Conservation (phyloP, 2,113 vertebrate species). For the Australoheros scitulus region DNA sequence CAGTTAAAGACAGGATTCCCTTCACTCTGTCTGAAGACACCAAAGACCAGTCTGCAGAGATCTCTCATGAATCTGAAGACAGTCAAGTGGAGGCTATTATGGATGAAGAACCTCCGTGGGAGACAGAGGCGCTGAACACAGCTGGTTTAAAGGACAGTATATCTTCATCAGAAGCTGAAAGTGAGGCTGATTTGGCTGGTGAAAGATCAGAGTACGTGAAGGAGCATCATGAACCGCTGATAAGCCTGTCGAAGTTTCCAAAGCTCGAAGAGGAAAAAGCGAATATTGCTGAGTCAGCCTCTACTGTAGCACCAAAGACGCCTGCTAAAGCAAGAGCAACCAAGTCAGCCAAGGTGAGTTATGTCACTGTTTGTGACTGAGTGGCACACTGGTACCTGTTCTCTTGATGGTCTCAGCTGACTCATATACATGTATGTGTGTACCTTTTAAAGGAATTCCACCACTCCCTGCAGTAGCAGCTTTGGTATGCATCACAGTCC, state of each 20-base stretch:
- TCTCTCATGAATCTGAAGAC: accelerated
- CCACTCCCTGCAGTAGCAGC: slow-evolving; percentile 32
- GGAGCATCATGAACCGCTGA: not conserved
- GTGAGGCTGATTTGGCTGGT: slow-evolving; percentile 6
- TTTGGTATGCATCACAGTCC: slow-evolving; percentile 10
- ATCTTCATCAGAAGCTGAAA: slow-evolving; percentile 46
- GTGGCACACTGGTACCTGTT: not conserved
- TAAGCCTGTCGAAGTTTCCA: not conserved
- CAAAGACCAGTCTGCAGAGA: not conserved
- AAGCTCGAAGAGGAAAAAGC: not conserved
- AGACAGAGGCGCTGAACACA: not conserved
- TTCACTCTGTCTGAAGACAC: not conserved
- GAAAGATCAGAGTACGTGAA: not conserved
- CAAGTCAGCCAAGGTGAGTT: slow-evolving; percentile 49
- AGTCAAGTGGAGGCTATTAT: slow-evolving; percentile 42
- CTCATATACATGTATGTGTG: not conserved
- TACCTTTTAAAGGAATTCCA: not conserved
- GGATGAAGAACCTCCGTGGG: slow-evolving; percentile 63
- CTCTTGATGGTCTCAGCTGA: not conserved
- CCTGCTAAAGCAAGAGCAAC: not conserved
- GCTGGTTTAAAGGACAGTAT: not conserved
- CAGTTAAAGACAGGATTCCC: not conserved
- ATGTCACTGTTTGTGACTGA: not conserved
- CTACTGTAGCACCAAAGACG: not conserved
- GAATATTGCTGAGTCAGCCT: not conserved